phyloP scores from a whole-genome alignment of 2,113 vertebrate species.

The Nibea coibor region DNA sequence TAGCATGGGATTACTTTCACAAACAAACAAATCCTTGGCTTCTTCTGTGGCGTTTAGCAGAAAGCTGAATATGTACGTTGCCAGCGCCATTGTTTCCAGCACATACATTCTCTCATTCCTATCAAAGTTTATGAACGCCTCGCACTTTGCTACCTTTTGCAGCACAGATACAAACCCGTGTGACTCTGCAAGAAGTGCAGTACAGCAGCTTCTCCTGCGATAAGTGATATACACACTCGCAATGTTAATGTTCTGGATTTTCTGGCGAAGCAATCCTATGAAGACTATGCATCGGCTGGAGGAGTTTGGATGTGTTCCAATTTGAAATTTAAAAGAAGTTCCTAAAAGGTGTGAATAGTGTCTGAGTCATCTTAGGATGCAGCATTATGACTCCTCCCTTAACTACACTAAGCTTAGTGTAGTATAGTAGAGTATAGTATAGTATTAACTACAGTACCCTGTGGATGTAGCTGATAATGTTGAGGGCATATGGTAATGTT shows the following conservation, averaged over 20 bases:
- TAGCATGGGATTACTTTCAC: conserved; percentile 5
- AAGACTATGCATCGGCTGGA: not conserved
- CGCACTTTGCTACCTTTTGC: not conserved
- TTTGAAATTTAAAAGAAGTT: not conserved
- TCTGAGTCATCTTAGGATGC: too few species aligned
- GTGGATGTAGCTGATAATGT: not conserved
- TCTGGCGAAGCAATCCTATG: too few species aligned
- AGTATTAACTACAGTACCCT: too few species aligned
- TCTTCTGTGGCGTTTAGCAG: not conserved
- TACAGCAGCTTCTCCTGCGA: too few species aligned
- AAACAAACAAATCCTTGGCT: not conserved
- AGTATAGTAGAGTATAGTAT: too few species aligned
- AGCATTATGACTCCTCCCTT: not conserved
- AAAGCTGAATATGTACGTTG: not conserved
- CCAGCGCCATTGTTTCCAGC: not conserved
- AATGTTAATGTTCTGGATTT: too few species aligned
- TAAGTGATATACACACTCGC: too few species aligned
- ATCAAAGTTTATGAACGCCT: not conserved
- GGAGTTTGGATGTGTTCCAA: not conserved
- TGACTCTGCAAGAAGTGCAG: too few species aligned
- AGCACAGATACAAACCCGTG: not conserved
- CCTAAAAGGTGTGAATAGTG: not conserved
- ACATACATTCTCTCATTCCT: not conserved
- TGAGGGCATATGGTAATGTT: not conserved
- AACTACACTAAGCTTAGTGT: not conserved